Evolutionary conservation across 2,113 vertebrate species (phyloP).

Genomic region (Seriola quinqueradiata): DNA sequence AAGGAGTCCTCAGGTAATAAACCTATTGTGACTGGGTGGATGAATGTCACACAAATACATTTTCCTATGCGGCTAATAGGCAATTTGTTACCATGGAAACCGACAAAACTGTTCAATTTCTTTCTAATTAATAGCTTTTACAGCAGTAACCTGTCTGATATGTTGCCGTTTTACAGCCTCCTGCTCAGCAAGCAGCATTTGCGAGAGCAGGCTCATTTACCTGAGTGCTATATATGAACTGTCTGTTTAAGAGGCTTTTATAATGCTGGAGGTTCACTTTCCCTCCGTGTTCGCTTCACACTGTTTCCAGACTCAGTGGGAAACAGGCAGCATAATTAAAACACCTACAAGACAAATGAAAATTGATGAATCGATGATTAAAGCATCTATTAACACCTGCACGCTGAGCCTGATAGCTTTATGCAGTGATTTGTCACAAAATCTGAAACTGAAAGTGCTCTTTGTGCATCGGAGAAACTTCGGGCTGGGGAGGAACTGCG

Average conservation of each 20-base stretch:
- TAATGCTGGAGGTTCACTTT: slow-evolving; percentile 47
- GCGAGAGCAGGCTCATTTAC: slow-evolving; percentile 76
- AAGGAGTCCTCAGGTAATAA: slow-evolving; percentile 43
- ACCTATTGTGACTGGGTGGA: slow-evolving; percentile 29
- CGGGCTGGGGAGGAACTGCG: neutral
- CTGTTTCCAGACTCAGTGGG: slow-evolving; percentile 63
- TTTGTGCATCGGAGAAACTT: slow-evolving; percentile 11
- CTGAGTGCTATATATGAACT: slow-evolving; percentile 70
- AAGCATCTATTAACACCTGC: slow-evolving; percentile 48
- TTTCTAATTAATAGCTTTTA: slow-evolving; percentile 76
- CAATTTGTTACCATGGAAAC: slow-evolving; percentile 77
- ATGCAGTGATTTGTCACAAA: slow-evolving; percentile 17
- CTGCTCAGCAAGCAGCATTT: slow-evolving; percentile 78
- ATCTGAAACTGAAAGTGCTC: slow-evolving; percentile 21
- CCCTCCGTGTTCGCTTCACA: slow-evolving; percentile 37
- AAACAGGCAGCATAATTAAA: slow-evolving; percentile 67
- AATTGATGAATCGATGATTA: slow-evolving; percentile 39
- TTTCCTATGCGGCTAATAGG: slow-evolving; percentile 77
- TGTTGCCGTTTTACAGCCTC: slow-evolving; percentile 60
- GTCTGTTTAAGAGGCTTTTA: slow-evolving; percentile 68
- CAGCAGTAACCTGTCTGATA: slow-evolving; percentile 58
- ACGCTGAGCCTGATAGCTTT: slow-evolving; percentile 18
- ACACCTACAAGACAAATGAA: slow-evolving; percentile 53
- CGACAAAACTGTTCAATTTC: slow-evolving; percentile 50
- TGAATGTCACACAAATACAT: slow-evolving; percentile 55